A percentile compares a stretch with the other conserved stretches of the same genome.
These are phyloP conservation scores for Idaea straminata DNA, from an alignment of 2,888 invertebrate genomes.

Conservation along the genomic window DNA sequence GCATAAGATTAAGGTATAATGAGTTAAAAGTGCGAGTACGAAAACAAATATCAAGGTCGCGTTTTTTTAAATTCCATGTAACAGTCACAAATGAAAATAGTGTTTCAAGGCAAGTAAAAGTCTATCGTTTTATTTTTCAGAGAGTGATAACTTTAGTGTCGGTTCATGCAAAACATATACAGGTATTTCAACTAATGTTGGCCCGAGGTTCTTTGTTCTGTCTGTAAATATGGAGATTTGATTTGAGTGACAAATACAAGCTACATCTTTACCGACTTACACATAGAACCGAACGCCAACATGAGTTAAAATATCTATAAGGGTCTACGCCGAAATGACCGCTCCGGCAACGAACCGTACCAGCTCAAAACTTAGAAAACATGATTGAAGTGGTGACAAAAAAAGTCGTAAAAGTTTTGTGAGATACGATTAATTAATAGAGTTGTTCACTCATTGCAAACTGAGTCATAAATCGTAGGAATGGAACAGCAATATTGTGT, in stretches of 20 bases:
- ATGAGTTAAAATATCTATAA: background rate
- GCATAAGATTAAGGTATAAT: background rate
- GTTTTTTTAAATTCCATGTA: background rate
- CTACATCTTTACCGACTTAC: too few relatives aligned
- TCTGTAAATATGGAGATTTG: too few relatives aligned
- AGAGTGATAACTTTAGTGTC: background rate
- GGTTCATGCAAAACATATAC: constrained; percentile 9
- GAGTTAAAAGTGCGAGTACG: background rate
- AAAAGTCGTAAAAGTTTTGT: background rate
- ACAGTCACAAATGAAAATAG: background rate
- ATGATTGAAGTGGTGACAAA: constrained; percentile 6
- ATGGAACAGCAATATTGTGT: too few relatives aligned
- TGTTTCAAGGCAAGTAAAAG: background rate
- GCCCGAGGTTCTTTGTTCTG: too few relatives aligned
- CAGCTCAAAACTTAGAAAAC: background rate
- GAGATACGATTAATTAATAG: too few relatives aligned
- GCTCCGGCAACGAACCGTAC: background rate
- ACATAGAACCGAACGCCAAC: too few relatives aligned
- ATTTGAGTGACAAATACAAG: too few relatives aligned
- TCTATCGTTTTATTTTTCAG: background rate
- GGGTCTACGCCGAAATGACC: background rate
- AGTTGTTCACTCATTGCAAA: too few relatives aligned
- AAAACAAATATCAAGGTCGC: background rate
- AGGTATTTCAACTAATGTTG: background rate
- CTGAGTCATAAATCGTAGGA: too few relatives aligned